A percentile compares a stretch with the other conserved stretches of the same genome.
phyloP scores from a whole-genome alignment of 1,140 invertebrate genomes.

The Cyclargus thomasi region DNA sequence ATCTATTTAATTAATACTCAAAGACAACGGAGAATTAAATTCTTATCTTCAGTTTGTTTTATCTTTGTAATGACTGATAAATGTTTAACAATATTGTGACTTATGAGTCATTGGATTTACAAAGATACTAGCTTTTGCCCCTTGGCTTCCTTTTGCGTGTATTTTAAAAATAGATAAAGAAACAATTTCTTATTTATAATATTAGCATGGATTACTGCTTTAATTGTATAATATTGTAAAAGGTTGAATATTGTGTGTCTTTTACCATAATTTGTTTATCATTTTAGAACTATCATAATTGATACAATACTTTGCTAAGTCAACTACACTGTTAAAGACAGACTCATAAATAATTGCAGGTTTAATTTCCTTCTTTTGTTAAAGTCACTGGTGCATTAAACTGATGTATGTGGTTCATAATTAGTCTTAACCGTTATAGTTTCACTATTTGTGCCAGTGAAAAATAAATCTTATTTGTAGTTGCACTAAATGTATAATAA shows the following conservation, averaged over 20 bases:
- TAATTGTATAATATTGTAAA: too few relatives aligned
- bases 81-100: background rate
- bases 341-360: background rate
- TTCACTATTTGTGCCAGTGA: background rate
- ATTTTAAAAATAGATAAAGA: too few relatives aligned
- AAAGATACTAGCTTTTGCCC: too few relatives aligned
- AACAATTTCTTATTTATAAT: too few relatives aligned
- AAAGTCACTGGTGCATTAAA: background rate
- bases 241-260: too few relatives aligned
- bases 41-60: constrained; percentile 1
- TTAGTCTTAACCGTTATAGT: background rate
- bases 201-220: too few relatives aligned
- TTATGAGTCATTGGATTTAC: background rate
- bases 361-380: background rate
- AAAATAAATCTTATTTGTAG: background rate
- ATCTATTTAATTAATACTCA: background rate
- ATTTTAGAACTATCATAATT: background rate
- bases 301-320: background rate
- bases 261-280: too few relatives aligned
- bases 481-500: background rate
- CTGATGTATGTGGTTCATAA: background rate
- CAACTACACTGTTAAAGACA: background rate
- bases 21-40: background rate
- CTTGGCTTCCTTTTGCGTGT: too few relatives aligned
- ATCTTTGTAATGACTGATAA: background rate